Percentiles rank a stretch among this genome's conserved stretches.
Evolutionary conservation across 64 coral and sea anemone genomes (phyloP).

Genomic region (Pachyseris speciosa): DNA sequence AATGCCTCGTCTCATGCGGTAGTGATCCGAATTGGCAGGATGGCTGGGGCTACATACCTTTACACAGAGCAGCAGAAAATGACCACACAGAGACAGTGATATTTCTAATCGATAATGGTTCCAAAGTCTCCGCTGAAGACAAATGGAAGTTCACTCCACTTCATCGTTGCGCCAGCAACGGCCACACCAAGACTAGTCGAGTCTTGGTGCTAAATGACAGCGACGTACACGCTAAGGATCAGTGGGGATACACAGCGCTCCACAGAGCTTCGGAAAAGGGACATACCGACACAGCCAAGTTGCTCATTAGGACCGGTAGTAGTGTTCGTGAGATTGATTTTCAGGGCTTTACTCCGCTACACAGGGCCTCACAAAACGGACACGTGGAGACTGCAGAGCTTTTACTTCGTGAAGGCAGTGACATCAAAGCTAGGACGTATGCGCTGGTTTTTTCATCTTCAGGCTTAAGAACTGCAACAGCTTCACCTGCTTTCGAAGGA

Average conservation of each 20-base stretch:
- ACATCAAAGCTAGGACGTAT: conserved; percentile 50
- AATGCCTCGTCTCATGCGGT: conserved; percentile 23
- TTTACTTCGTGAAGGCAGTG: conserved; percentile 58
- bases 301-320: conserved; percentile 61
- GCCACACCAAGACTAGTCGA: conserved; percentile 41
- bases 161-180: conserved; percentile 68
- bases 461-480: neutral
- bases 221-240: conserved; percentile 54
- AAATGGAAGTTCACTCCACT: conserved; percentile 82
- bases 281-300: conserved; percentile 19
- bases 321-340: conserved; percentile 35
- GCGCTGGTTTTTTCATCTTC: neutral
- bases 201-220: conserved; percentile 49
- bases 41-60: conserved; percentile 73
- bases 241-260: conserved; percentile 71
- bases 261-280: conserved; percentile 78
- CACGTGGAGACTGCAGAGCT: conserved; percentile 50
- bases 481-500: neutral
- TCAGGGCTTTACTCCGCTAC: conserved; percentile 66
- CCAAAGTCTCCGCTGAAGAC: conserved; percentile 58
- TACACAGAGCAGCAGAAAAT: conserved; percentile 84
- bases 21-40: conserved; percentile 67
- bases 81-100: conserved; percentile 46
- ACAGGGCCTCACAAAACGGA: conserved; percentile 77
- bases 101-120: conserved; percentile 65